Percentiles rank a stretch among this genome's conserved stretches.
Conservation (phyloP, 1,140 invertebrate species). For the Anthonomus grandis region DNA sequence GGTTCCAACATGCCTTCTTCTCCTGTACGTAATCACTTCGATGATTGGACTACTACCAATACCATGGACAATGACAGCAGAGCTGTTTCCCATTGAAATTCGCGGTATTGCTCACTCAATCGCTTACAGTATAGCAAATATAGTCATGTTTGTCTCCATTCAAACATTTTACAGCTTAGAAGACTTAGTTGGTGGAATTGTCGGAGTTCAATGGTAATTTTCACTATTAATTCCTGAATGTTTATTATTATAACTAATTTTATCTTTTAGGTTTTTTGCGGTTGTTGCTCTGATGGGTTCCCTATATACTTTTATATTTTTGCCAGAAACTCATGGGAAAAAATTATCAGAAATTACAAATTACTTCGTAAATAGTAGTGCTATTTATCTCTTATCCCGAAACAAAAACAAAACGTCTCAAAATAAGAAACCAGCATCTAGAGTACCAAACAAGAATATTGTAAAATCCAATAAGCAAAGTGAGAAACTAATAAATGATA, state of each 20-base stretch:
- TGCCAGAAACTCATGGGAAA: conserved; percentile 71
- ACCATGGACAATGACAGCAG: conserved; percentile 64
- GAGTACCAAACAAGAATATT: conserved; percentile 18
- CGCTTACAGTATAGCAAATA: conserved; percentile 52
- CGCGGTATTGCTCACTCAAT: conserved; percentile 51
- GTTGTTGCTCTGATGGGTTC: conserved; percentile 57
- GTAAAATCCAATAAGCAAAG: neutral
- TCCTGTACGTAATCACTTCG: conserved; percentile 52
- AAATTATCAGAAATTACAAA: conserved; percentile 65
- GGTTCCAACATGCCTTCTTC: conserved; percentile 30
- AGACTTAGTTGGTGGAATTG: conserved; percentile 28
- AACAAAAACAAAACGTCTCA: conserved; percentile 13
- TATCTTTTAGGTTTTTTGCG: conserved; percentile 56
- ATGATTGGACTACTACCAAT: conserved; percentile 60
- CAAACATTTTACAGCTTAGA: conserved; percentile 51
- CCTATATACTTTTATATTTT: conserved; percentile 58
- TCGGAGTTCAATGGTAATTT: conserved; percentile 41
- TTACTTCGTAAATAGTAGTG: conserved; percentile 53
- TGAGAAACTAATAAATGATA: neutral
- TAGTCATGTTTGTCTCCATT: conserved; percentile 55
- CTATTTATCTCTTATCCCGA: conserved; percentile 34
- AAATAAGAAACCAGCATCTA: conserved; percentile 8
- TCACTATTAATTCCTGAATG: neutral
- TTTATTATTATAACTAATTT: neutral
- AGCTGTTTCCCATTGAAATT: conserved; percentile 60